Base-by-base conservation (phyloP, 2,888 invertebrate species). In the Actias luna region DNA sequence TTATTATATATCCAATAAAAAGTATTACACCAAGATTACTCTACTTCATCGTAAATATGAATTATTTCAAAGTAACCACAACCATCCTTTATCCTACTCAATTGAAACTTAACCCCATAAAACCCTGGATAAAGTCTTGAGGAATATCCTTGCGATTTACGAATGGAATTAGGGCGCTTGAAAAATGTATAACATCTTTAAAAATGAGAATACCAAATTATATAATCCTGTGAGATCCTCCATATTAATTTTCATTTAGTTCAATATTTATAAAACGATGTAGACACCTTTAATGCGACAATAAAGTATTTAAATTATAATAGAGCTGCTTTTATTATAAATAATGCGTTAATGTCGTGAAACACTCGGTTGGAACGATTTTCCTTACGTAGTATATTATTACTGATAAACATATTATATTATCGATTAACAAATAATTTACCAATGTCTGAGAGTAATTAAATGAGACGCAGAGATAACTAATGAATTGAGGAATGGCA, bases 1-100 rank as follows among this genome's bases (percentile, higher is more conserved):
- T 89, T 88, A 88, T 87, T 87, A 84, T 76, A 76, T 72, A 74
- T 77, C 84, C 86, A 87, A 88, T 89, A 87, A 87, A 75, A 75
- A 71, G 65, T 70, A 72, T 72, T 59, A 57, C 74, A 72, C 46
- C 27, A 70, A 66, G 35, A 55, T 61, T 61, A 61, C 55, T 60
- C 52, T 12, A n/a, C 75, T 73, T 69, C 69, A 75, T 72, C 73
- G 73, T 82, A 80, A 84, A 84, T 79, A 78, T 76, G 78, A 82
- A 83, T 82, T 80, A 73, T 77, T 76, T 70, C 69, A 67, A 60
- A 22, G 12, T 58, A 59, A 22, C 25, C 16, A 22, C 25, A 25
- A 36, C 25, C 39, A 27, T 16, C n/a, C 8, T 14, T 36, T 36
- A 59, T 39, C 39, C 27, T 10, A 12, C 16, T 25, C 36, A 35